Evolutionary conservation across 2,888 invertebrate genomes (phyloP).

Genomic region (Neoaliturus tenellus): DNA sequence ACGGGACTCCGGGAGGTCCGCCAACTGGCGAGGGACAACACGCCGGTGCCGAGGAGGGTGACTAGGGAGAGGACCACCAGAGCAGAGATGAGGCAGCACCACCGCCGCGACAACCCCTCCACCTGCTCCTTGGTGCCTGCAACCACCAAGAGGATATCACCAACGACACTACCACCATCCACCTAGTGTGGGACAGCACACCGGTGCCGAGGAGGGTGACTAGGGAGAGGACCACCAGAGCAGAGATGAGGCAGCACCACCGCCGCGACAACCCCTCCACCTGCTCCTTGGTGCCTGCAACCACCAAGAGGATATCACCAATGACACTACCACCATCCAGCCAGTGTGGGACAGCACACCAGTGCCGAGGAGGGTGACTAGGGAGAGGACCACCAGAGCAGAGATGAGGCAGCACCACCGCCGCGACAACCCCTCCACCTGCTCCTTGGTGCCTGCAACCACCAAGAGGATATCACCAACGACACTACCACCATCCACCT

Average conservation of each 20-base stretch:
- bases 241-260: background rate
- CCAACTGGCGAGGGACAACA: constrained; percentile 3
- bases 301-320: background rate
- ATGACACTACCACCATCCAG: background rate
- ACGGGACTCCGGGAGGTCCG: background rate
- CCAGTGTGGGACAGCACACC: background rate
- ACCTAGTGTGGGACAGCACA: too few species aligned
- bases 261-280: background rate
- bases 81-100: constrained; percentile 18
- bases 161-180: too few species aligned
- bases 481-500: too few species aligned
- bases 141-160: background rate
- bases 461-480: too few species aligned
- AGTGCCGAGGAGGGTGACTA: background rate
- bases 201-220: background rate
- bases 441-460: background rate
- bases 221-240: background rate
- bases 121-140: background rate
- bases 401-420: background rate
- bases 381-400: background rate
- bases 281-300: constrained; percentile 1
- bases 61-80: constrained; percentile 3
- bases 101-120: background rate
- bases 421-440: background rate
- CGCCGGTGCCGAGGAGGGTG: constrained; percentile 1